Evolutionary conservation across 2,888 invertebrate species (phyloP).

Genomic region (Sussaba pulchella): DNA sequence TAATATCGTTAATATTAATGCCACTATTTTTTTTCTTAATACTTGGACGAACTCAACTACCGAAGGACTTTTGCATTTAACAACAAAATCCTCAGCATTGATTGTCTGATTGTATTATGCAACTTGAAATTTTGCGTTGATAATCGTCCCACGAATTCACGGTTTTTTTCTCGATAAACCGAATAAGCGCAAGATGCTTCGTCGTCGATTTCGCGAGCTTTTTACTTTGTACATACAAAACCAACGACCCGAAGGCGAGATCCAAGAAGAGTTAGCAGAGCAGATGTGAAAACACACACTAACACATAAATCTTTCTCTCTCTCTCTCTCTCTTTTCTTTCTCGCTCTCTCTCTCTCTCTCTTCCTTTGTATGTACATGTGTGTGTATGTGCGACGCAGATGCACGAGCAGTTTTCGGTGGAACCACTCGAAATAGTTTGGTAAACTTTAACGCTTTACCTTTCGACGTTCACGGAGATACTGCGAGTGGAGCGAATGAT

Average conservation of each 20-base stretch:
- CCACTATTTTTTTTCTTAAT: too few relatives aligned
- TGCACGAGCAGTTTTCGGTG: slow-evolving; percentile 3
- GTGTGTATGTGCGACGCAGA: not conserved
- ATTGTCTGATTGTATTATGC: not conserved
- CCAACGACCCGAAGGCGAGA: not conserved
- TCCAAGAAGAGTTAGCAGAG: slow-evolving; percentile 35
- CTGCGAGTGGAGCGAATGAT: slow-evolving; percentile 13
- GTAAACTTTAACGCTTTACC: slow-evolving; percentile 23
- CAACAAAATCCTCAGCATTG: too few relatives aligned
- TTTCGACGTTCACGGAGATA: not conserved
- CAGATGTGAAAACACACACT: too few relatives aligned
- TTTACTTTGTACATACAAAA: slow-evolving; percentile 1
- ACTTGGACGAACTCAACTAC: too few relatives aligned
- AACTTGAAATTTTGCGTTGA: not conserved
- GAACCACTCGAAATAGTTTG: slow-evolving; percentile 25
- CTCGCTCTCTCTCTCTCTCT: too few relatives aligned
- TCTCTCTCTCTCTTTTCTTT: too few relatives aligned
- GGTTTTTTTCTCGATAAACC: slow-evolving; percentile 19
- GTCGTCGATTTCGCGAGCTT: slow-evolving; percentile 16
- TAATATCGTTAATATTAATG: too few relatives aligned
- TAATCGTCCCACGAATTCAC: not conserved
- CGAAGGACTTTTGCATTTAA: not conserved
- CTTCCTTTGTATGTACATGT: too few relatives aligned
- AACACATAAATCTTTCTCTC: too few relatives aligned
- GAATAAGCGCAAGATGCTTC: slow-evolving; percentile 19